Evolutionary conservation across 2,113 vertebrate genomes (phyloP).

Genomic region (Leucopsar rothschildi): DNA sequence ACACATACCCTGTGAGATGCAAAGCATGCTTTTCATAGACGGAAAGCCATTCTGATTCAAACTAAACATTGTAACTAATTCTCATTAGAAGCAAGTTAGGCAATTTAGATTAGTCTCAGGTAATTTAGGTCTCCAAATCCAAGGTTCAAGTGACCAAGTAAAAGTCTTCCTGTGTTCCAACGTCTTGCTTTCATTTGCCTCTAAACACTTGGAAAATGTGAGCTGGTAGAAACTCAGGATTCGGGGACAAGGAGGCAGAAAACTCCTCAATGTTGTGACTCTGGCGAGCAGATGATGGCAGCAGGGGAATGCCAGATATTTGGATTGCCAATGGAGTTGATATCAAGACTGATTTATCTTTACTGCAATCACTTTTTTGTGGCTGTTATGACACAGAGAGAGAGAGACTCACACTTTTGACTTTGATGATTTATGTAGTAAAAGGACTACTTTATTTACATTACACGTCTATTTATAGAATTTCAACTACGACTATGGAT

Average conservation of each 20-base stretch:
- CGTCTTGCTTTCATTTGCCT: not conserved
- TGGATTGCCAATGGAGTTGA: not conserved
- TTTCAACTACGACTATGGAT: too few relatives aligned
- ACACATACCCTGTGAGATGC: not conserved
- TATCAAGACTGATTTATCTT: not conserved
- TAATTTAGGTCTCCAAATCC: not conserved
- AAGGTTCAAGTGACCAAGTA: not conserved
- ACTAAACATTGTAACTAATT: not conserved
- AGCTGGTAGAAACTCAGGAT: not conserved
- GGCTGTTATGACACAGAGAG: too few relatives aligned
- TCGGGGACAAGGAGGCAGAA: not conserved
- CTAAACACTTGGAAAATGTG: not conserved
- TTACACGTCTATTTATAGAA: too few relatives aligned
- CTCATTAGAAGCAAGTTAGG: not conserved
- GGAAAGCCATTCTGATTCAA: not conserved
- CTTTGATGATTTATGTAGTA: too few relatives aligned
- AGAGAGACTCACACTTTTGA: too few relatives aligned
- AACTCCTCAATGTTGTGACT: not conserved
- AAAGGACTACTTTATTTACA: too few relatives aligned
- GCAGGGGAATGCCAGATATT: not conserved
- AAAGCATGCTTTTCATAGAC: not conserved
- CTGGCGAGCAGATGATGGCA: not conserved
- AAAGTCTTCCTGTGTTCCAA: not conserved
- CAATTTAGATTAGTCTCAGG: not conserved
- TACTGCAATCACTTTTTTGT: not conserved